Evolutionary conservation across 2,113 vertebrate genomes (phyloP).

Genomic region (Stercorarius parasiticus): DNA sequence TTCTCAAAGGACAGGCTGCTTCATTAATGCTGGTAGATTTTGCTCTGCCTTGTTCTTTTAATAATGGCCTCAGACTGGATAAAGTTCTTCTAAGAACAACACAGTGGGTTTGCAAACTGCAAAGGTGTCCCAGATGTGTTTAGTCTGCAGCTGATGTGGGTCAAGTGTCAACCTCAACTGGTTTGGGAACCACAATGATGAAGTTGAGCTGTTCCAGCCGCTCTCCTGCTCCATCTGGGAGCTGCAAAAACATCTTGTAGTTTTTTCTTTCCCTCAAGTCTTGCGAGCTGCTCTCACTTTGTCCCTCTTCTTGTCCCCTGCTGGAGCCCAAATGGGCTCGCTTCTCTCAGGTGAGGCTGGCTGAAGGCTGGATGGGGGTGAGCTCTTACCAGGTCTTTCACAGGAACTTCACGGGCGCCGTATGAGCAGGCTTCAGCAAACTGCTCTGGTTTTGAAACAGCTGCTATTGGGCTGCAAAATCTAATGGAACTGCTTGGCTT

Average conservation of each 20-base stretch:
- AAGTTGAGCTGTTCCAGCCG: not conserved
- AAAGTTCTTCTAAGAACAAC: not conserved
- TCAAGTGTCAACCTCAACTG: not conserved
- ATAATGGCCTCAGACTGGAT: not conserved
- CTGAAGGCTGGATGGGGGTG: not conserved
- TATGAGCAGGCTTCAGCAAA: not conserved
- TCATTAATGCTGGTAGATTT: not conserved
- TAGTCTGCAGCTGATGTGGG: not conserved
- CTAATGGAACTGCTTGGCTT: not conserved
- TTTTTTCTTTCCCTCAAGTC: not conserved
- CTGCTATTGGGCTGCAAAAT: not conserved
- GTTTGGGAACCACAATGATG: not conserved
- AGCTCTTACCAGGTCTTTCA: not conserved
- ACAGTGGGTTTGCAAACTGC: fast-evolving
- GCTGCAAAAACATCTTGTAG: not conserved
- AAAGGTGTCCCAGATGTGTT: not conserved
- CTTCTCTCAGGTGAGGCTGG: not conserved
- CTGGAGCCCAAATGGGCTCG: not conserved
- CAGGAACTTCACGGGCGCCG: fast-evolving
- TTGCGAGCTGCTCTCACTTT: not conserved
- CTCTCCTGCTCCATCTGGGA: not conserved
- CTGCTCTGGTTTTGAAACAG: not conserved
- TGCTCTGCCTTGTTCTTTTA: not conserved
- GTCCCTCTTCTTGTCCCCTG: not conserved
- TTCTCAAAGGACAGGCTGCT: not conserved